Evolutionary conservation across 2,113 vertebrate genomes (phyloP).

Genomic region (Leptosomus discolor): DNA sequence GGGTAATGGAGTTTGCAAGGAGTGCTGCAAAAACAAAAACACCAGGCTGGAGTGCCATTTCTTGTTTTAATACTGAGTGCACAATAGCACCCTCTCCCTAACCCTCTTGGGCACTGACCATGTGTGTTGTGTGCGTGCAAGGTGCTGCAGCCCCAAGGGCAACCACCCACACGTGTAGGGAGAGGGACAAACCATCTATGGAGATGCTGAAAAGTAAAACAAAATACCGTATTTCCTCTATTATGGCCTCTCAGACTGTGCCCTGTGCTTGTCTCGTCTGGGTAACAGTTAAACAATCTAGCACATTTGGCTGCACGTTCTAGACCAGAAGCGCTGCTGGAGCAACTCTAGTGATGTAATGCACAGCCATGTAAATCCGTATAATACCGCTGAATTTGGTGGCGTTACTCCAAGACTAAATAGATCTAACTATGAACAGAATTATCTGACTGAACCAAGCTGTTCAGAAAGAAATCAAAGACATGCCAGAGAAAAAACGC

Average conservation of each 20-base stretch:
- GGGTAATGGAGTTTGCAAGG: background rate
- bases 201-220: background rate
- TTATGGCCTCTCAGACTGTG: background rate
- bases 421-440: slow-evolving; percentile 40
- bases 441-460: slow-evolving; percentile 49
- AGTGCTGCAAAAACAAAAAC: background rate
- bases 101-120: background rate
- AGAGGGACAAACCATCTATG: background rate
- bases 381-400: background rate
- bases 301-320: background rate
- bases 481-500: background rate
- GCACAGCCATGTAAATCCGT: slow-evolving; percentile 14
- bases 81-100: background rate
- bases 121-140: background rate
- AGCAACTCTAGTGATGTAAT: background rate
- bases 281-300: slow-evolving; percentile 2
- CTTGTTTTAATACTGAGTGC: background rate
- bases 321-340: background rate
- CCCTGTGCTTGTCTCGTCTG: background rate
- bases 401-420: slow-evolving; percentile 41
- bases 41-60: background rate
- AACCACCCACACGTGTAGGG: background rate
- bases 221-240: background rate
- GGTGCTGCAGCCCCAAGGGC: background rate
- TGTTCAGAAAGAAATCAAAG: slow-evolving; percentile 48